Conservation (phyloP, 2,113 vertebrate genomes). For the Columba livia region DNA sequence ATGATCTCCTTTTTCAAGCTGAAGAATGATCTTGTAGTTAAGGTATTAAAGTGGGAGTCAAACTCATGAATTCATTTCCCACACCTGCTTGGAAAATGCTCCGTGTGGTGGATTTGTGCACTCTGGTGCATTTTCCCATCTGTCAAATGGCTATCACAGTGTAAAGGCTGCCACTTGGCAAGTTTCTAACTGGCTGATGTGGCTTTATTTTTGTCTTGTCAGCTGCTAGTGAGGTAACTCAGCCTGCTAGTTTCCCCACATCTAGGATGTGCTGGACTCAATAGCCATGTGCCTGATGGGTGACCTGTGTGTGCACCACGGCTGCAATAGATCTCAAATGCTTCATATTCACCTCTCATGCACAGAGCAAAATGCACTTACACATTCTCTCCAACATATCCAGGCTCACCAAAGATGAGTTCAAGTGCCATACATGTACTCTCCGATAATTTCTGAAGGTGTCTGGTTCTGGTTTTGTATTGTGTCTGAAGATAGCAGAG, state of each 20-base stretch:
- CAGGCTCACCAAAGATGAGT: neutral
- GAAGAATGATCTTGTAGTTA: neutral
- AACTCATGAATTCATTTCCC: neutral
- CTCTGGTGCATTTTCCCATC: neutral
- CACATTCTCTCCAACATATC: fast-evolving
- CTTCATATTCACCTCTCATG: neutral
- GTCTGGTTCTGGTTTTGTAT: neutral
- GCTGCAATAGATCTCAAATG: neutral
- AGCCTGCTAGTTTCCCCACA: neutral
- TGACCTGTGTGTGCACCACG: neutral
- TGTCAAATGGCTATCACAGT: neutral
- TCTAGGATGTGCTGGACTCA: neutral
- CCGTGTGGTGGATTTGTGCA: neutral
- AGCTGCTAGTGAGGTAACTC: neutral
- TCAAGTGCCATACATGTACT: neutral
- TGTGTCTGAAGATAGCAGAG: neutral
- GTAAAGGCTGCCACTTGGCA: neutral
- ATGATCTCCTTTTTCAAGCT: neutral
- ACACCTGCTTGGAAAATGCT: neutral
- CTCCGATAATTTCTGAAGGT: neutral
- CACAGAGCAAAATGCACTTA: neutral
- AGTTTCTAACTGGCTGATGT: neutral
- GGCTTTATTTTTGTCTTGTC: neutral
- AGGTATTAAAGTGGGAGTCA: neutral
- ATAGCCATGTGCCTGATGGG: neutral